Conservation (phyloP, 1,140 invertebrate species). For the Lasaia peninsularis region DNA sequence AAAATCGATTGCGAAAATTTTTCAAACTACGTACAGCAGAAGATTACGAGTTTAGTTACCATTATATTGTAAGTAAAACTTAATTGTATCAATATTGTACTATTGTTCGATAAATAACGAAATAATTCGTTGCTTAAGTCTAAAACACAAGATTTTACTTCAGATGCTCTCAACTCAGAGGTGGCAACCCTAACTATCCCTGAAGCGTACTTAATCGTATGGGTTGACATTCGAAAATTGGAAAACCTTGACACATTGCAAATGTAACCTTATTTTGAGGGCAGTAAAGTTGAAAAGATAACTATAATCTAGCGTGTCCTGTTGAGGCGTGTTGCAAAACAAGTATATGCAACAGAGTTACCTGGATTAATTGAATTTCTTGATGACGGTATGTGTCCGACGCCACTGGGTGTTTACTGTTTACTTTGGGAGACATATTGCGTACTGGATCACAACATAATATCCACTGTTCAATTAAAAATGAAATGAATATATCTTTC, state of each 20-base stretch:
- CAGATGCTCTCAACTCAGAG: too few species aligned
- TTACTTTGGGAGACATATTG: conserved; percentile 5
- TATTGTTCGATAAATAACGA: too few species aligned
- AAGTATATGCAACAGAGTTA: conserved; percentile 13
- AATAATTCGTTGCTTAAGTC: too few species aligned
- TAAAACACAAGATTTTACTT: too few species aligned
- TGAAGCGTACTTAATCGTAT: not conserved
- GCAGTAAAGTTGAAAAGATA: not conserved
- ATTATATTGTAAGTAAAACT: too few species aligned
- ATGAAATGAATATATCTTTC: too few species aligned
- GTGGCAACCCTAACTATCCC: not conserved
- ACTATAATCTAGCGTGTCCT: not conserved
- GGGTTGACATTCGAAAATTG: conserved; percentile 5
- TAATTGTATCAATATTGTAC: too few species aligned
- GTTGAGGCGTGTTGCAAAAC: conserved; percentile 4
- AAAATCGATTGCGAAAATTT: too few species aligned
- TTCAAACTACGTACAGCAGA: too few species aligned
- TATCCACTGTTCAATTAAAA: not conserved
- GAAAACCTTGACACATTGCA: not conserved
- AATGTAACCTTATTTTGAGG: not conserved
- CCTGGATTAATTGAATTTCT: conserved; percentile 19
- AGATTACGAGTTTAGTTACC: too few species aligned
- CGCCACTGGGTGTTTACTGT: conserved; percentile 14
- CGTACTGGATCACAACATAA: not conserved
- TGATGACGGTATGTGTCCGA: conserved; percentile 14